phyloP scores from a whole-genome alignment of 2,797 vertebrate species.

The Acanthiza pusilla region DNA sequence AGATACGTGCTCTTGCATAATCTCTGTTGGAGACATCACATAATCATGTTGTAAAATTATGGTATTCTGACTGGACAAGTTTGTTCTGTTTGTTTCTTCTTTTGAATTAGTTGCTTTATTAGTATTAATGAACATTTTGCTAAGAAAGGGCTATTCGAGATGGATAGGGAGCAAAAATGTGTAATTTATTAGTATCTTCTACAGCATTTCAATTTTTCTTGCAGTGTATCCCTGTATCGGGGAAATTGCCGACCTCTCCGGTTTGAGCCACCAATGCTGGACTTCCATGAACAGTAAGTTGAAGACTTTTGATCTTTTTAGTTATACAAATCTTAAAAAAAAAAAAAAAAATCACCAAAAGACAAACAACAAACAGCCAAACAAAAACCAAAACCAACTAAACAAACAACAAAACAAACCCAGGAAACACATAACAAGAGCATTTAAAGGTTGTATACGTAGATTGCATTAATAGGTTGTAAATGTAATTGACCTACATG shows the following conservation, averaged over 20 bases:
- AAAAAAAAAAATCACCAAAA: not conserved
- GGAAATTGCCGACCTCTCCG: constrained; percentile 94
- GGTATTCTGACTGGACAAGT: not conserved
- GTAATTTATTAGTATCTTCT: not conserved
- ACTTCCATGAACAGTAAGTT: constrained; percentile 99
- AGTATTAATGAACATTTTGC: not conserved
- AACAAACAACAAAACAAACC: not conserved
- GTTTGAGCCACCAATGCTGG: constrained; percentile 98
- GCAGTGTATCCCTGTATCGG: constrained; percentile 87
- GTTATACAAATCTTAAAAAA: not conserved
- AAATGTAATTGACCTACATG: not conserved
- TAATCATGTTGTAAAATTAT: not conserved
- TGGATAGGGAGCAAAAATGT: not conserved
- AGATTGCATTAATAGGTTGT: not conserved
- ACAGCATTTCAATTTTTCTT: constrained; percentile 60
- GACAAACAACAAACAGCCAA: not conserved
- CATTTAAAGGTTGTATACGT: not conserved
- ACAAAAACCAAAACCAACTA: not conserved
- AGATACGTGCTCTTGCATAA: not conserved
- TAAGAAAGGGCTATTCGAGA: not conserved
- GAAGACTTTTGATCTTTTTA: not conserved
- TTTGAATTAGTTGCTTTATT: not conserved
- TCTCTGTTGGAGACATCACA: not conserved
- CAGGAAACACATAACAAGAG: not conserved
- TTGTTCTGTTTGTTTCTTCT: constrained; percentile 17